Evolutionary conservation across 2,113 vertebrate genomes (phyloP).

Genomic region (Elanoides forficatus): DNA sequence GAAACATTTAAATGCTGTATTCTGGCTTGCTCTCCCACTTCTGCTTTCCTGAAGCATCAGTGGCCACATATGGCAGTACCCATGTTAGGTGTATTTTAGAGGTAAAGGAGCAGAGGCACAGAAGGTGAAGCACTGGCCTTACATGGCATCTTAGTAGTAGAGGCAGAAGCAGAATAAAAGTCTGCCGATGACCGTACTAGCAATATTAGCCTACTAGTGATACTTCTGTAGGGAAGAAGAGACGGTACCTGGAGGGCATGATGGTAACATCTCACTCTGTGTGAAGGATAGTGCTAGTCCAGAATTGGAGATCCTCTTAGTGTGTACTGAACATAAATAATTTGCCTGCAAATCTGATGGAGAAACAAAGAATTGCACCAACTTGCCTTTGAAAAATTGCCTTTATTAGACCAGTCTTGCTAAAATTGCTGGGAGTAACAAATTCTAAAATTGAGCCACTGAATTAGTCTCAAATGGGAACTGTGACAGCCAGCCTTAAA

Average conservation of each 20-base stretch:
- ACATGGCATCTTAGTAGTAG: background rate
- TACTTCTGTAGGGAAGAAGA: background rate
- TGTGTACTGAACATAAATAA: background rate
- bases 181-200: background rate
- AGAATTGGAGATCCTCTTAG: background rate
- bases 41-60: background rate
- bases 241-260: background rate
- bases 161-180: background rate
- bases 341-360: background rate
- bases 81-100: background rate
- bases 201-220: background rate
- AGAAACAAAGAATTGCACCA: conserved; percentile 9
- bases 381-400: conserved; percentile 11
- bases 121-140: background rate
- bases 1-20: background rate
- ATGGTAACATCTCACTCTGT: background rate
- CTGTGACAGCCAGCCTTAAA: conserved; percentile 11
- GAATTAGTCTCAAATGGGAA: conserved; percentile 32
- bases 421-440: conserved; percentile 33
- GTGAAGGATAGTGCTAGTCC: background rate
- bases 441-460: conserved; percentile 27
- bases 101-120: background rate
- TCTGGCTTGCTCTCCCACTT: background rate
- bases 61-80: background rate
- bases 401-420: background rate